These are phyloP conservation scores for Trissolcus basalis DNA, from an alignment of 1,140 invertebrate species.

Conservation along the genomic window DNA sequence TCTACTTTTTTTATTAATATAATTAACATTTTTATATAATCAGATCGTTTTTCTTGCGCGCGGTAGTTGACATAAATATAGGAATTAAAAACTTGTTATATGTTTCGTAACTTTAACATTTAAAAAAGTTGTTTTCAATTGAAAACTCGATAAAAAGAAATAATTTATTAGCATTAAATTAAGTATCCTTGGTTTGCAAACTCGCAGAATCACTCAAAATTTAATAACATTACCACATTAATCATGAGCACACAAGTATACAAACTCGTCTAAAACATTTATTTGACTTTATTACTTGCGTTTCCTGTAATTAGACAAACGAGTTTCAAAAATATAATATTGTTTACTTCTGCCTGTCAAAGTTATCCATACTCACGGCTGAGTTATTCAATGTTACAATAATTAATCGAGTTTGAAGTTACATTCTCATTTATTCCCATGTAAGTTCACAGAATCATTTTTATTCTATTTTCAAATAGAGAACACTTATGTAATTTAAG, in stretches of 20 bases:
- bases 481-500: no score
- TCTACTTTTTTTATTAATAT: constrained; percentile 55
- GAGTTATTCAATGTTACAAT: constrained; percentile 34
- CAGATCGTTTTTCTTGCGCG: constrained; percentile 47
- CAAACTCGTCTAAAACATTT: not conserved
- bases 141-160: constrained; percentile 40
- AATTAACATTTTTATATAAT: constrained; percentile 58
- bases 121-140: constrained; percentile 47
- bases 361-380: constrained; percentile 29
- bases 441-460: no score
- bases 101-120: constrained; percentile 36
- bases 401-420: constrained; percentile 24
- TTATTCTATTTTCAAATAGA: no score
- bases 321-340: constrained; percentile 30
- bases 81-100: constrained; percentile 30
- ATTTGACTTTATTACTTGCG: not conserved
- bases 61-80: constrained; percentile 39
- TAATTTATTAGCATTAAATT: constrained; percentile 52
- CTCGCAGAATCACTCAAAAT: constrained; percentile 20
- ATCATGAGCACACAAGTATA: not conserved
- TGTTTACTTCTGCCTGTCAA: constrained; percentile 12
- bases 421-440: no score
- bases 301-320: not conserved
- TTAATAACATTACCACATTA: not conserved
- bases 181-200: constrained; percentile 23